phyloP scores from a whole-genome alignment of 2,888 invertebrate genomes.

The Chirona hameri region DNA sequence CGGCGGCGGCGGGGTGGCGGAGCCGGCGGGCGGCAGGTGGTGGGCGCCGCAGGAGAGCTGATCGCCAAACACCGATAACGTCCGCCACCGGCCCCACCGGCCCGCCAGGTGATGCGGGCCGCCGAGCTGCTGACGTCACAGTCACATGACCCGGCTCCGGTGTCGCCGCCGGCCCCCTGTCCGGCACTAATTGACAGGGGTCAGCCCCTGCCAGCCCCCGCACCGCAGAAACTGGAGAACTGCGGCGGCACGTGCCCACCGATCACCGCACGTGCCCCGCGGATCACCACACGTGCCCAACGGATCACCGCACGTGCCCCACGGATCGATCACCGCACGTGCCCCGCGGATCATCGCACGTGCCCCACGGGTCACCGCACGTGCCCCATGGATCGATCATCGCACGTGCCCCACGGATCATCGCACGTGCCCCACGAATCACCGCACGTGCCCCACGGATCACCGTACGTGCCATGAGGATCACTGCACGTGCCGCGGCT shows the following conservation, averaged over 20 bases:
- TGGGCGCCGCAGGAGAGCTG: neutral
- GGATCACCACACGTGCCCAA: neutral
- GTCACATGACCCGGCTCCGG: neutral
- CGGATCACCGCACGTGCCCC: too few species aligned
- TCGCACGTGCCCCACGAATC: too few species aligned
- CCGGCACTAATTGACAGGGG: neutral
- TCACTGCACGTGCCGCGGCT: too few species aligned
- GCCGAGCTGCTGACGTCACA: neutral
- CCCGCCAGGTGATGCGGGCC: neutral
- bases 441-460: too few species aligned
- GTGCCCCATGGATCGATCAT: too few species aligned
- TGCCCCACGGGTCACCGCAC: too few species aligned
- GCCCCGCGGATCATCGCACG: too few species aligned
- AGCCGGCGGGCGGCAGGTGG: neutral
- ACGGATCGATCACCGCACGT: too few species aligned
- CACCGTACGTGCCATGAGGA: too few species aligned
- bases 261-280: neutral
- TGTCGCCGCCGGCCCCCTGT: neutral
- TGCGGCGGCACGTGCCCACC: neutral
- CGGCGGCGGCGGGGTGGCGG: neutral
- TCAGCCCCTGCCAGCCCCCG: neutral
- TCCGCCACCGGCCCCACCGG: neutral
- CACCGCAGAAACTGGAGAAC: neutral
- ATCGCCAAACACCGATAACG: constrained; percentile 24
- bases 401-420: too few species aligned